Evolutionary conservation across 2,888 invertebrate species (phyloP).

Genomic region (Peribatodes rhomboidaria): DNA sequence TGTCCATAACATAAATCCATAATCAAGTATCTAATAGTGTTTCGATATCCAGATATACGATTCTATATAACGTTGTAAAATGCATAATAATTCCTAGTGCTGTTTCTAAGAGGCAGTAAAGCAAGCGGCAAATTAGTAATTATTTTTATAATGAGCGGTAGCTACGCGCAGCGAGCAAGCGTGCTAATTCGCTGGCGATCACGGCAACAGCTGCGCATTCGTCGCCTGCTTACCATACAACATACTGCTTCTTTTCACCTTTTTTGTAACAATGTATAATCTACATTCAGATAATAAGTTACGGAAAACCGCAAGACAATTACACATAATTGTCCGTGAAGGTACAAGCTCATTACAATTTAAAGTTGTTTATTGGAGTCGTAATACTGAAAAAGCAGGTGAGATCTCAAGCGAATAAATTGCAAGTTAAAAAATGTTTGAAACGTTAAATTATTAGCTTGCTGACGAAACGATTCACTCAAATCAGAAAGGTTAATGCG

Average conservation of each 20-base stretch:
- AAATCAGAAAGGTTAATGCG: not conserved
- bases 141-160: constrained; percentile 57
- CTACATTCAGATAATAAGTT: constrained; percentile 46
- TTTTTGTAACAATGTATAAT: constrained; percentile 54
- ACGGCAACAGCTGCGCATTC: constrained; percentile 60
- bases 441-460: not conserved
- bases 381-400: constrained; percentile 40
- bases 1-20: too few species aligned
- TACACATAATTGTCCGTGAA: constrained; percentile 55
- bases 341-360: constrained; percentile 50
- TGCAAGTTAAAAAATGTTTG: not conserved
- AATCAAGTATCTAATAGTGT: not conserved
- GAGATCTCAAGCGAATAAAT: constrained; percentile 16
- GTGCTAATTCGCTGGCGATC: constrained; percentile 68
- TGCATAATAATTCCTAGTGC: not conserved
- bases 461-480: not conserved
- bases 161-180: constrained; percentile 65
- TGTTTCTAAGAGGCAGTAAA: constrained; percentile 25
- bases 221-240: constrained; percentile 59
- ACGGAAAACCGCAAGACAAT: constrained; percentile 57
- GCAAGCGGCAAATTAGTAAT: constrained; percentile 36
- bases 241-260: constrained; percentile 33
- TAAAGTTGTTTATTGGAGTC: constrained; percentile 44
- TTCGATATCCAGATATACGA: not conserved
- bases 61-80: not conserved